phyloP scores from a whole-genome alignment of 2,797 vertebrate species.

The Melanotaenia boesemani region DNA sequence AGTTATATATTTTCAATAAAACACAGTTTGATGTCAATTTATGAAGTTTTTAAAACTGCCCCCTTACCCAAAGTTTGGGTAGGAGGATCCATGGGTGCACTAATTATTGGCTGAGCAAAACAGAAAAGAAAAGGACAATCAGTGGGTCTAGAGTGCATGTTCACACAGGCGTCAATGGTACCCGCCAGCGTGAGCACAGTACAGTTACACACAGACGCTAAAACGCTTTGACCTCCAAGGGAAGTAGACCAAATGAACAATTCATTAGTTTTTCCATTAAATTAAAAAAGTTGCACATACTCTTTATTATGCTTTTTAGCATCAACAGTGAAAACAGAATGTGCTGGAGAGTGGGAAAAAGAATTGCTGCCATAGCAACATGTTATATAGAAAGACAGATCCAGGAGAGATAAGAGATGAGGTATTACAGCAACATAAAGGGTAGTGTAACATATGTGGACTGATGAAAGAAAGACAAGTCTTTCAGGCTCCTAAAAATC shows the following conservation, averaged over 20 bases:
- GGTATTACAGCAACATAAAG: background rate
- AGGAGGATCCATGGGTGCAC: constrained; percentile 43
- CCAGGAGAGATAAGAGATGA: background rate
- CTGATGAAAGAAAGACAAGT: background rate
- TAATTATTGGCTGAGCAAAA: constrained; percentile 66
- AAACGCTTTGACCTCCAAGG: constrained; percentile 30
- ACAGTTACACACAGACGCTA: constrained; percentile 34
- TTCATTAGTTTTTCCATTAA: constrained; percentile 13
- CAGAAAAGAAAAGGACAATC: constrained; percentile 45
- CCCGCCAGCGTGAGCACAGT: constrained; percentile 47
- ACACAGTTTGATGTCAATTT: constrained; percentile 50
- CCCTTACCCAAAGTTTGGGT: constrained; percentile 23
- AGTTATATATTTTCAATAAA: constrained; percentile 49
- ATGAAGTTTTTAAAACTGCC: constrained; percentile 44
- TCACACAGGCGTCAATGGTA: constrained; percentile 33
- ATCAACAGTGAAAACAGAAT: background rate
- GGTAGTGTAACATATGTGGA: background rate
- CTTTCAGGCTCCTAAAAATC: background rate
- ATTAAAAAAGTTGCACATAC: constrained; percentile 9
- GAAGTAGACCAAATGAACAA: constrained; percentile 18
- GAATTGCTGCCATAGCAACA: constrained; percentile 44
- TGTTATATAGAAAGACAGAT: constrained; percentile 15
- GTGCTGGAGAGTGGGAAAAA: background rate
- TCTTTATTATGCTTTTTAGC: constrained; percentile 1
- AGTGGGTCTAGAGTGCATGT: constrained; percentile 28